Base-by-base conservation (phyloP, 2,113 vertebrate genomes). In the Globicephala melas region DNA sequence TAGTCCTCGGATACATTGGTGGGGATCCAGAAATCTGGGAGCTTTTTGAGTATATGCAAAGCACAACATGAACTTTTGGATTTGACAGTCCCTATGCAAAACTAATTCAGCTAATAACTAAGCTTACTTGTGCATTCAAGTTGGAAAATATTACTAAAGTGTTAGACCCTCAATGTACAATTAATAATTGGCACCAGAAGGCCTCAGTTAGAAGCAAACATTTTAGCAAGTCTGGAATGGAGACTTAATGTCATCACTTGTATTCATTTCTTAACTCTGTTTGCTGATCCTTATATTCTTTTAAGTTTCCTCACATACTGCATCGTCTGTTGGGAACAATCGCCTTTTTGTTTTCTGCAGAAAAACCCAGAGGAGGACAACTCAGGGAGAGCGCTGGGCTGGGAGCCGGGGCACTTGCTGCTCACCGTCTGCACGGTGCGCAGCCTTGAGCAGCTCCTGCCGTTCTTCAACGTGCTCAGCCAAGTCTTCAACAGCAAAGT, bases 401-500 rank as follows among this genome's bases (percentile, higher is more conserved):
- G 99, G 99, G 99, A 99, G 96, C 99, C 99, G 0, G 99, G 99
- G 12, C 99, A 99, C 97, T 97, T 99, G 93, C 99, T 99, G 98
- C 98, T 99, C 92, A 99, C 99, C 25, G 98, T 99, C 87, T 99
- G 99, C 47, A 99, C 99, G 0, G 99, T 99, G 97, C 99, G 99
- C 98, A 99, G 99, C 97, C 99, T 99, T 71, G 99, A 99, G 98
- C 99, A 99, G 98, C 99, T 99, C 28, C 98, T 99, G 89, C 99
- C 99, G 12, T 99, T 99, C 98, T 99, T 99, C 99, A 99, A 98
- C 0, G 98, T 99, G 41, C 99, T 99, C 98, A 99, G 99, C 97
- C 99, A 99, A 80, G 99, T 99, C 92, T 99, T 99, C 98, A 99
- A 99, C 98, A 99, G 99, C 98, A 99, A 99, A 98, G 99, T 99